Evolutionary conservation across 2,797 vertebrate species (phyloP).

Genomic region (Neoniphon sammara): DNA sequence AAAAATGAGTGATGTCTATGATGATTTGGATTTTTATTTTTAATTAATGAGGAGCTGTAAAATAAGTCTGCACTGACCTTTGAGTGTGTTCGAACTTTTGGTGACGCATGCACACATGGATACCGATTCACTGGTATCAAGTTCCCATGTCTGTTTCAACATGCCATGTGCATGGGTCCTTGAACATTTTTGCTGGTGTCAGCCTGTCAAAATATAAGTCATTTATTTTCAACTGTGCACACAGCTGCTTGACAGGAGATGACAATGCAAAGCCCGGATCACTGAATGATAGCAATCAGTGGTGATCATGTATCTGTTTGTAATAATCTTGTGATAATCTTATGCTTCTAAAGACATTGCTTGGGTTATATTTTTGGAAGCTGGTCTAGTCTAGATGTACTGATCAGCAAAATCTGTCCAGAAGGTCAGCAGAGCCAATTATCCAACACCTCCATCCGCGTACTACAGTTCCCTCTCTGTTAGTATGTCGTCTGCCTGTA

Average conservation of each 20-base stretch:
- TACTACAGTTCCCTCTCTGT: not conserved
- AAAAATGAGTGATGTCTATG: not conserved
- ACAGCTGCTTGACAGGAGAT: slow-evolving; percentile 1
- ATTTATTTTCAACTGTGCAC: too few relatives aligned
- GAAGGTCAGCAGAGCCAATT: not conserved
- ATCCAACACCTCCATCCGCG: not conserved
- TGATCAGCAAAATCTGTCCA: not conserved
- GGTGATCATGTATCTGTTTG: not conserved
- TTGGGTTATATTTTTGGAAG: not conserved
- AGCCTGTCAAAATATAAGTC: not conserved
- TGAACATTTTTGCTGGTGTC: not conserved
- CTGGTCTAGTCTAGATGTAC: not conserved
- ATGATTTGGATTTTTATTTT: not conserved
- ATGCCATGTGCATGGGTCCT: not conserved
- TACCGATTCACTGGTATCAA: not conserved
- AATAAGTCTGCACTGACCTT: not conserved
- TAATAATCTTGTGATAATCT: not conserved
- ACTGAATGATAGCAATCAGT: not conserved
- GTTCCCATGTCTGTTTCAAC: not conserved
- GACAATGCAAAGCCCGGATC: not conserved
- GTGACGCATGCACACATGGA: not conserved
- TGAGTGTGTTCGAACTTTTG: not conserved
- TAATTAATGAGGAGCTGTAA: not conserved
- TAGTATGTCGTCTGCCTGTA: not conserved
- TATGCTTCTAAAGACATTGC: not conserved